Evolutionary conservation across 2,888 invertebrate genomes (phyloP).

Genomic region (Halocaridina rubra): DNA sequence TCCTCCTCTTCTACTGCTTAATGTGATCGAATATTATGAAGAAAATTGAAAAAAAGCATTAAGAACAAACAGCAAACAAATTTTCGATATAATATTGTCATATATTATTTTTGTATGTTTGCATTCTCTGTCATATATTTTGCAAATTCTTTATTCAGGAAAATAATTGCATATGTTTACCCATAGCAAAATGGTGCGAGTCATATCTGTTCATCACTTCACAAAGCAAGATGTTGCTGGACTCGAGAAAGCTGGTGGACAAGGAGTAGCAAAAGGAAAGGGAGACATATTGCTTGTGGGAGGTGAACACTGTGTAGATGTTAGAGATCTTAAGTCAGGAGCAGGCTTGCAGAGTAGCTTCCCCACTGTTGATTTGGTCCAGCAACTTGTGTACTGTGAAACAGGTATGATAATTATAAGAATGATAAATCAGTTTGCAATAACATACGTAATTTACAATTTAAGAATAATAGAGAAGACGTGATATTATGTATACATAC

Average conservation of each 20-base stretch:
- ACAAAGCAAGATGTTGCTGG: conserved; percentile 76
- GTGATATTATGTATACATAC: no score
- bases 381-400: conserved; percentile 76
- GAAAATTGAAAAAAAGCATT: no score
- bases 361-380: conserved; percentile 80
- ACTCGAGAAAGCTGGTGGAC: conserved; percentile 76
- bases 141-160: neutral
- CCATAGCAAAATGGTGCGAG: conserved; percentile 74
- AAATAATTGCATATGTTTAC: neutral
- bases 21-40: no score
- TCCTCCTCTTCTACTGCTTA: no score
- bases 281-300: conserved; percentile 75
- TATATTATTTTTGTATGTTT: neutral
- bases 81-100: no score
- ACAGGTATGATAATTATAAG: conserved; percentile 72
- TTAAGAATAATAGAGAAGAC: no score
- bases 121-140: no score
- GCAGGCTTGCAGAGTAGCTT: conserved; percentile 74
- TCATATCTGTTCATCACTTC: conserved; percentile 79
- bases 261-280: conserved; percentile 72
- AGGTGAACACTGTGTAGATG: conserved; percentile 69
- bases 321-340: conserved; percentile 72
- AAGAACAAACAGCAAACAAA: no score
- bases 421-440: no score
- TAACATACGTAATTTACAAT: no score